Evolutionary conservation across 2,888 invertebrate species (phyloP), one percentile per base, ranked within the genome.

Genomic region (Watsonalla cultraria): DNA sequence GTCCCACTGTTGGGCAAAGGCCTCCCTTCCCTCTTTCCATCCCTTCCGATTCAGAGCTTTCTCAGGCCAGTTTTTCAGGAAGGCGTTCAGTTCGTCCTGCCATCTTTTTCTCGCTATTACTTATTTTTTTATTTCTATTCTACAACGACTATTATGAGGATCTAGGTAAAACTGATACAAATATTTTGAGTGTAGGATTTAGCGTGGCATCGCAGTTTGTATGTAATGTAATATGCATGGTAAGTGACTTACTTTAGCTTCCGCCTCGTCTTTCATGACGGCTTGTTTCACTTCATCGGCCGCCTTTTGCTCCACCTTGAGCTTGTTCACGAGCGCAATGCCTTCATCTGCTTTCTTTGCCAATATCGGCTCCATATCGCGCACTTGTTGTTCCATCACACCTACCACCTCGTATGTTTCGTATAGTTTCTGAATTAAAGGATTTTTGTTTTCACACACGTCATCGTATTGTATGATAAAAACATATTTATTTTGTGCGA

Each of bases 351-450:
- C 80, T 54, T 97, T 96, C 62, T 93, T 91, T 52, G 95, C 95
- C 48, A 98, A 84, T 61, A 95, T 92, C 0, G 98, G 98, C 61
- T 95, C 96, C 90, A 98, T 93, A 0, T 94, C 93, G 7, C 94
- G 94, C 49, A 98, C 88, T 65, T 96, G 95, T 57, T 94, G 93
- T 82, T 97, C 96, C 97, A 98, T 98, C 5, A 94, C 93, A 37
- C 94, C 95, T 0, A 98, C 96, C 14, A 95, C 92, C 24, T 93
- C 93, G 72, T 96, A 96, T 0, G 96, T 96, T 84, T 96, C 96
- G 70, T 94, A 93, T 8, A 96, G 78, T 93, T 96, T 96, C 93
- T 94, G 74, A 37, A 2, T 2, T 24, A 24, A 37, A 37, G 37
- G 1, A 35, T 35, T 35, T 35, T 37, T 37, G 37, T 37, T 37